Conservation (phyloP, 2,797 vertebrate genomes). For the Moxostoma hubbsi region DNA sequence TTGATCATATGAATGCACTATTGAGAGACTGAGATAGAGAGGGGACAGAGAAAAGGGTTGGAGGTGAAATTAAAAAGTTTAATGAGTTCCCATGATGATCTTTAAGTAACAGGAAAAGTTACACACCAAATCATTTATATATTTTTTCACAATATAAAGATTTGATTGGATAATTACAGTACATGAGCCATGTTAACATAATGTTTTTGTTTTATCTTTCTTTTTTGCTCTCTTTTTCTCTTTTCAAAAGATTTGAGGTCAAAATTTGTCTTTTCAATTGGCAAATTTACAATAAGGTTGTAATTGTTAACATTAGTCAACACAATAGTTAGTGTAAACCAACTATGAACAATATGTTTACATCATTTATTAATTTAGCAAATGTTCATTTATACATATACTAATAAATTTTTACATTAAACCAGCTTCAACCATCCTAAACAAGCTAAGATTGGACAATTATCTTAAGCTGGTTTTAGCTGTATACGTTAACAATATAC, state of each 20-base stretch:
- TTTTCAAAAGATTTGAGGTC: constrained; percentile 10
- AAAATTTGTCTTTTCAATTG: not conserved
- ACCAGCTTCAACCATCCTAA: too few relatives aligned
- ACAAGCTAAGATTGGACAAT: too few relatives aligned
- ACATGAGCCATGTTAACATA: not conserved
- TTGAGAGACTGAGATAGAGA: constrained; percentile 26
- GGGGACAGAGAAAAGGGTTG: constrained; percentile 33
- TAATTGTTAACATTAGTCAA: too few relatives aligned
- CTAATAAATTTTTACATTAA: too few relatives aligned
- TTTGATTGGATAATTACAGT: constrained; percentile 28
- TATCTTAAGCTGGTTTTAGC: too few relatives aligned
- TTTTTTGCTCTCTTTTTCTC: not conserved
- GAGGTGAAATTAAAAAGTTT: constrained; percentile 37
- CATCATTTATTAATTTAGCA: too few relatives aligned
- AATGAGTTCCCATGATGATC: constrained; percentile 46
- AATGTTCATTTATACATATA: too few relatives aligned
- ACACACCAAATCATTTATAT: constrained; percentile 3
- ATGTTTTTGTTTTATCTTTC: not conserved
- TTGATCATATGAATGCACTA: constrained; percentile 54
- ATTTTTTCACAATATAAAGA: constrained; percentile 25
- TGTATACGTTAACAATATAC: too few relatives aligned
- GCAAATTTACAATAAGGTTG: too few relatives aligned
- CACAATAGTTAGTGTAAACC: too few relatives aligned
- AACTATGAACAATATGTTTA: too few relatives aligned
- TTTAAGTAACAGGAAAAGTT: constrained; percentile 36